Evolutionary conservation across 2,113 vertebrate species (phyloP).

Genomic region (Synchiropus splendidus): DNA sequence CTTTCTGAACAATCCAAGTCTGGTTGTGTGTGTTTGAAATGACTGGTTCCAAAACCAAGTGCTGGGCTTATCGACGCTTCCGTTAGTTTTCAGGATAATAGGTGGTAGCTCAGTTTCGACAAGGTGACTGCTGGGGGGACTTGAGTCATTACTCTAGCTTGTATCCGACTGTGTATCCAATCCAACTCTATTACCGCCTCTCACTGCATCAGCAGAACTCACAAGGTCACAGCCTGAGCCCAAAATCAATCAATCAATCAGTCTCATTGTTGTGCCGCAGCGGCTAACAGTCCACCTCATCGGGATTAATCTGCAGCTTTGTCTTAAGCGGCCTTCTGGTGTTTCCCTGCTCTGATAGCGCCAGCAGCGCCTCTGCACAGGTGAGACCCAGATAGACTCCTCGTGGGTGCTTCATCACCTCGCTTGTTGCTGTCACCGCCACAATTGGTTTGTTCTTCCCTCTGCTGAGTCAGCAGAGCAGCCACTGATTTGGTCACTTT

Average conservation of each 20-base stretch:
- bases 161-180: no score
- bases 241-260: slow-evolving; percentile 2
- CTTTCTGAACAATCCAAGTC: no score
- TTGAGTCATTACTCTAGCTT: no score
- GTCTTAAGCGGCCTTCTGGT: neutral
- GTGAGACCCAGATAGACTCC: slow-evolving; percentile 59
- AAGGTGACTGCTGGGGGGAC: no score
- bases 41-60: no score
- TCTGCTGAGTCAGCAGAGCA: slow-evolving; percentile 60
- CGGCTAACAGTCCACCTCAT: slow-evolving; percentile 9
- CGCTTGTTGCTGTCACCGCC: slow-evolving; percentile 55
- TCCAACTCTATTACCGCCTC: no score
- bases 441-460: slow-evolving; percentile 54
- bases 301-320: slow-evolving; percentile 5
- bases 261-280: neutral
- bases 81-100: no score
- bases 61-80: no score
- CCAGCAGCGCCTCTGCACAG: slow-evolving; percentile 33
- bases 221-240: neutral
- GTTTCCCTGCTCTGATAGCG: slow-evolving; percentile 1
- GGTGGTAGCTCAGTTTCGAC: no score
- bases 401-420: slow-evolving; percentile 58
- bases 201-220: no score
- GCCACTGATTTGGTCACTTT: slow-evolving; percentile 59
- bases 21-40: no score